Evolutionary conservation across 2,113 vertebrate genomes (phyloP).

Genomic region (Paracanthobrama guichenoti): DNA sequence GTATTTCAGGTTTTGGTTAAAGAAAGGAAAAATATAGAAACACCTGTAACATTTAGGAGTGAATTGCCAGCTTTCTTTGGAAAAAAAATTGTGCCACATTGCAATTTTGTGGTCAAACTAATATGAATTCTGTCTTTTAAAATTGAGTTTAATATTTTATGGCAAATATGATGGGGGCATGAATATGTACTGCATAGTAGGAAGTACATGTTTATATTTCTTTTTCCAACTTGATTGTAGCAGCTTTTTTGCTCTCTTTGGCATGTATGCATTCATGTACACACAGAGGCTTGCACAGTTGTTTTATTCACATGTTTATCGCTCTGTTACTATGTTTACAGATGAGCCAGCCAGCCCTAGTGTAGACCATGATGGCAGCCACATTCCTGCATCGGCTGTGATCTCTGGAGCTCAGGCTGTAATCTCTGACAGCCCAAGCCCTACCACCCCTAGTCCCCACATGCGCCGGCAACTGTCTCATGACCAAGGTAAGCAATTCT

Average conservation of each 20-base stretch:
- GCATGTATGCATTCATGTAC: background rate
- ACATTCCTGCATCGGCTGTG: constrained; percentile 92
- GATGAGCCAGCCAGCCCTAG: constrained; percentile 96
- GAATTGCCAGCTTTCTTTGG: background rate
- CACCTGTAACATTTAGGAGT: background rate
- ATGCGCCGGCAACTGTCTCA: constrained; percentile 95
- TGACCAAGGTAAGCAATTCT: constrained; percentile 84
- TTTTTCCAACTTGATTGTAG: background rate
- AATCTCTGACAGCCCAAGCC: constrained; percentile 80
- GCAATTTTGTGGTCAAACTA: background rate
- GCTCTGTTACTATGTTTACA: constrained; percentile 60
- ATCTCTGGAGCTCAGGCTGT: constrained; percentile 84
- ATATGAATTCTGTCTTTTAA: background rate
- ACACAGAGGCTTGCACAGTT: background rate
- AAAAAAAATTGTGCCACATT: background rate
- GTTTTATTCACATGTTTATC: background rate
- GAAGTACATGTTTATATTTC: background rate
- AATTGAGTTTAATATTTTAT: background rate
- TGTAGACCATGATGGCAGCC: constrained; percentile 86
- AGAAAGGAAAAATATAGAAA: background rate
- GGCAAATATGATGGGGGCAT: background rate
- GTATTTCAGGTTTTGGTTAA: no score
- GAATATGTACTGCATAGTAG: background rate
- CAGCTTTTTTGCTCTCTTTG: background rate
- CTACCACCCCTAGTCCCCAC: constrained; percentile 81